Conservation (phyloP, 2,888 invertebrate species). For the Dendrolimus pini region DNA sequence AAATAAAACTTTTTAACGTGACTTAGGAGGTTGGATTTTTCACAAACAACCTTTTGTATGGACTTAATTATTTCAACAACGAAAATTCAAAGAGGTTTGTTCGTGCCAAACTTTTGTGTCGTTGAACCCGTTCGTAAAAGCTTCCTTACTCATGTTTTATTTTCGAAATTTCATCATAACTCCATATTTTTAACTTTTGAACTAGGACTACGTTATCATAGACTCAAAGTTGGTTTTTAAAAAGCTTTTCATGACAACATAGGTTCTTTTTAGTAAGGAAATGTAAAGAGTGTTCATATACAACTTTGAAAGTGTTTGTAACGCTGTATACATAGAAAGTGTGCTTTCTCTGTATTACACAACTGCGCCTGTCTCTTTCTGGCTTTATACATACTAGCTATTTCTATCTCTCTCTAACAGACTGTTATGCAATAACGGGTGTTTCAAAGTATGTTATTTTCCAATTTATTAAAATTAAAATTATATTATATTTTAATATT, state of each 20-base stretch:
- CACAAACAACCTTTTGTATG: too few species aligned
- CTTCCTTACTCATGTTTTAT: slow-evolving; percentile 31
- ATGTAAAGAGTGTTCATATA: not conserved
- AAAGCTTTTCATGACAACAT: slow-evolving; percentile 40
- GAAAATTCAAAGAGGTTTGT: too few species aligned
- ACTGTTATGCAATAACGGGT: slow-evolving; percentile 75
- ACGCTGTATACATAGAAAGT: slow-evolving; percentile 55
- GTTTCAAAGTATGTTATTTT: not conserved
- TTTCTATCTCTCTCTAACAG: slow-evolving; percentile 37
- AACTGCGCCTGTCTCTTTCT: slow-evolving; percentile 55
- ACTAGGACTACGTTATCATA: slow-evolving; percentile 28
- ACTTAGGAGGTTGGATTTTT: too few species aligned
- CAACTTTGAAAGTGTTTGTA: slow-evolving; percentile 33
- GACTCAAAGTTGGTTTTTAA: slow-evolving; percentile 50
- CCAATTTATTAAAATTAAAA: not conserved
- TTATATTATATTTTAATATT: not conserved
- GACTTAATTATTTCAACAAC: too few species aligned
- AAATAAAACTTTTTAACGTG: too few species aligned
- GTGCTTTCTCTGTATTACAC: slow-evolving; percentile 75
- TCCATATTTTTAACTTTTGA: slow-evolving; percentile 24
- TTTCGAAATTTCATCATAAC: slow-evolving; percentile 14
- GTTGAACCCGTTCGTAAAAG: slow-evolving; percentile 63
- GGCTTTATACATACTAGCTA: slow-evolving; percentile 23
- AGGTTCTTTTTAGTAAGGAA: slow-evolving; percentile 38
- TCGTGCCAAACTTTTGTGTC: slow-evolving; percentile 68